Conservation (phyloP, 2,888 invertebrate species). For the Lasioglossum malachurum region DNA sequence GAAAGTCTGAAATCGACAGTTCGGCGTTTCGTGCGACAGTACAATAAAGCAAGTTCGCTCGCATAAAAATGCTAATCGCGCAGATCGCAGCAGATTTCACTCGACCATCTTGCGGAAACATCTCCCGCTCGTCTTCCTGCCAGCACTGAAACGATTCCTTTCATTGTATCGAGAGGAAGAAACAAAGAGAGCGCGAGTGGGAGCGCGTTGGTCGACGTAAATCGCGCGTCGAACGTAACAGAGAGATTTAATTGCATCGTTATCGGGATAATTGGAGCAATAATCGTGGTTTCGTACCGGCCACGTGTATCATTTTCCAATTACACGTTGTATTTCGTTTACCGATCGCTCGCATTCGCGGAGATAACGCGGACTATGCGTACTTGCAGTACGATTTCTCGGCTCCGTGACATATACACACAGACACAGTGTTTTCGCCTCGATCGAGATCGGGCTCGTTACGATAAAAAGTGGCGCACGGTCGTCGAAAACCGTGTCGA, state of each 20-base stretch:
- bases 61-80: conserved; percentile 82
- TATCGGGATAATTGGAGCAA: conserved; percentile 51
- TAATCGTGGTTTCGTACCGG: conserved; percentile 22
- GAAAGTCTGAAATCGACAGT: neutral
- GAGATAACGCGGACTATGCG: neutral
- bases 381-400: neutral
- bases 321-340: conserved; percentile 11
- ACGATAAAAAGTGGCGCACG: conserved; percentile 16
- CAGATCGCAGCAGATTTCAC: conserved; percentile 73
- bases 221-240: conserved; percentile 32
- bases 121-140: conserved; percentile 47
- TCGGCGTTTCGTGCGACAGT: conserved; percentile 70
- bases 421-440: neutral
- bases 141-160: conserved; percentile 25
- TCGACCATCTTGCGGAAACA: conserved; percentile 73
- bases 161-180: neutral
- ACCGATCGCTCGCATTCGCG: neutral
- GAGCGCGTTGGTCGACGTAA: conserved; percentile 26
- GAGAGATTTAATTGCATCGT: conserved; percentile 48
- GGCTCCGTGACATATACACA: neutral
- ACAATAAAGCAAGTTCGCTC: conserved; percentile 81
- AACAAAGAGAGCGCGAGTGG: neutral
- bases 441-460: conserved; percentile 26
- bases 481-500: conserved; percentile 27
- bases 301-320: conserved; percentile 12